Percentiles rank a stretch among this genome's conserved stretches.
Conservation (phyloP, 2,113 vertebrate species). For the Triplophysa dalaica region DNA sequence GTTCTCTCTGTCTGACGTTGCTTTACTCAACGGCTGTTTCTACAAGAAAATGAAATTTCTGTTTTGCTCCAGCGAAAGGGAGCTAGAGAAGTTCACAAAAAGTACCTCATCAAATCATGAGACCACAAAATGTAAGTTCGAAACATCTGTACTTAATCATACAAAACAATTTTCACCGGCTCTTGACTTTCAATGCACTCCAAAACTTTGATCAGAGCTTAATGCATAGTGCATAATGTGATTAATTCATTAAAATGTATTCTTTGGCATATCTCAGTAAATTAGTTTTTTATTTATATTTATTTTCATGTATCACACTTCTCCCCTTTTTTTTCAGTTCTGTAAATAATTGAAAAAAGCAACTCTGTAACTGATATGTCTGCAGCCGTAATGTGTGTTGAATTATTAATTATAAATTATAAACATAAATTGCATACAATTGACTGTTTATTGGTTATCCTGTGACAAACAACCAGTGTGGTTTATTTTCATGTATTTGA, state of each 20-base stretch:
- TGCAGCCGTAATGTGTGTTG: no score
- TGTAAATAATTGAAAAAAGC: no score
- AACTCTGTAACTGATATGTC: no score
- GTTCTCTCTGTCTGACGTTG: background rate
- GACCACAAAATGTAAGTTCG: background rate
- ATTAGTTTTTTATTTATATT: background rate
- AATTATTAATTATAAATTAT: no score
- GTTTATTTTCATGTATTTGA: no score
- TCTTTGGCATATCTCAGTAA: background rate
- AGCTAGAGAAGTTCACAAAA: conserved; percentile 1
- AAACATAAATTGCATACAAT: no score
- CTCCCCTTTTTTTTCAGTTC: no score
- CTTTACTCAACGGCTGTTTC: conserved; percentile 25
- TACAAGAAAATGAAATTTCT: conserved; percentile 10
- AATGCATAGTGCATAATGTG: no score
- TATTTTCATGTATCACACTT: background rate
- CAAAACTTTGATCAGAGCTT: background rate
- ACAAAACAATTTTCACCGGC: background rate
- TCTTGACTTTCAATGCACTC: background rate
- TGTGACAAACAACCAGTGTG: no score
- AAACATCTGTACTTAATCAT: background rate
- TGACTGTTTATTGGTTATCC: no score
- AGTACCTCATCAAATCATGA: conserved; percentile 21
- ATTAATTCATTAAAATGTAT: no score
- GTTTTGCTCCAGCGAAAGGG: background rate